phyloP scores from a whole-genome alignment of 2,797 vertebrate genomes.

The Chanos chanos region DNA sequence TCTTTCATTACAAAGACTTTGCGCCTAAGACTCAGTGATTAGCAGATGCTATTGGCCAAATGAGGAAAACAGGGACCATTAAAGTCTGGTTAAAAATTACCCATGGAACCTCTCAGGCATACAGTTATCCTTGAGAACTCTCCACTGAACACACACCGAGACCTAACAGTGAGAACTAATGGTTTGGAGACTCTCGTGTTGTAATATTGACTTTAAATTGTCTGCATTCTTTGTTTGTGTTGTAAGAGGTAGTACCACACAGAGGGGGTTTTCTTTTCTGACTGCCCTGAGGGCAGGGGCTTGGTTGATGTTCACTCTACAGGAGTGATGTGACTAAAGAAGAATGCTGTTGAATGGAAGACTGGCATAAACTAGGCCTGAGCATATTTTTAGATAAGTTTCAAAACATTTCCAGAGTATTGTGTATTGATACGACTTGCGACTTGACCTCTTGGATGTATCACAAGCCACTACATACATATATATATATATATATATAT shows the following conservation, averaged over 20 bases:
- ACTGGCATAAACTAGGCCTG: neutral
- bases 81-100: constrained; percentile 28
- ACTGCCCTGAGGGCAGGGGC: neutral
- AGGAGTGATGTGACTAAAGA: neutral
- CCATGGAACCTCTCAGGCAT: neutral
- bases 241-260: neutral
- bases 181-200: neutral
- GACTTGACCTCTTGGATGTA: no score
- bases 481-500: neutral
- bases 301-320: neutral
- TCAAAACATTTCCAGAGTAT: no score
- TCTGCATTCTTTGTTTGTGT: neutral
- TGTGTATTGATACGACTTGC: no score
- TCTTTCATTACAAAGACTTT: neutral
- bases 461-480: neutral
- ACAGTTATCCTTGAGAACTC: neutral
- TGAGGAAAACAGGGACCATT: constrained; percentile 5
- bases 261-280: no score
- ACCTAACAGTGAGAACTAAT: no score
- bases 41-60: constrained; percentile 15
- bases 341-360: neutral
- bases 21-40: neutral
- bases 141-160: no score
- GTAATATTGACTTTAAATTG: neutral
- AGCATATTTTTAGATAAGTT: no score